Base-by-base conservation (phyloP, 1,140 invertebrate species). In the Hylyphantes graminicola region DNA sequence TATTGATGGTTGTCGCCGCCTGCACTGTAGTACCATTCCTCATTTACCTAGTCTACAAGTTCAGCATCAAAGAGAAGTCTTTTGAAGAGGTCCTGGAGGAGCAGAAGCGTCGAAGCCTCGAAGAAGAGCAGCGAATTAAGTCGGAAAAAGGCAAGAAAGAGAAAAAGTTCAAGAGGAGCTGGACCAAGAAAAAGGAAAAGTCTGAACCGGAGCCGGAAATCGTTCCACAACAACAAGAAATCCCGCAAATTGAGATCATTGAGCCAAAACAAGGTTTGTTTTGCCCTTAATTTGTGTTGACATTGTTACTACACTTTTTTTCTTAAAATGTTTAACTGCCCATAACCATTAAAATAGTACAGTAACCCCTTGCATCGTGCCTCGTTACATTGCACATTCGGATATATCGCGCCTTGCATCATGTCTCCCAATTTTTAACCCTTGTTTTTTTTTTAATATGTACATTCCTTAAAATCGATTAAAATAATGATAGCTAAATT, bases 11-110 rank as follows among this genome's bases (percentile, higher is more conserved):
- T 54, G 6, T 19, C 57, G 50, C 19, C 11, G 67, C 48, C 8
- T 72, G 35, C 12, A n/a, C 68, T 57, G 11, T 51, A n/a, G 59
- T 79, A 9, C 55, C 64, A 13, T 11, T 65, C 7, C 9, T 85
- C 15, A 50, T 64, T 48, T 78, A 61, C 57, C 50, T 85, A 17
- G 74, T 85, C 57, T 85, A 78, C 53, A 74, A 55, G 35, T 73
- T 74, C 57, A 74, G 75, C 21, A 85, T 85, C 15, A 53, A 53
- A 21, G 84, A 85, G 53, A 85, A 79, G 51, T 79, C 84, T 50
- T 85, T 85, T 65, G 84, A 85, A 53, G 84, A 85, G 57, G 84
- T 65, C 8, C 72, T 85, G 12, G 75, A 85, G 51, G 84, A 85
- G 61, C 84, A 85, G 70, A 85, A 80, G 51, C 15, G 76, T 51